Conservation (phyloP, 2,113 vertebrate genomes). For the Myxocyprinus asiaticus region DNA sequence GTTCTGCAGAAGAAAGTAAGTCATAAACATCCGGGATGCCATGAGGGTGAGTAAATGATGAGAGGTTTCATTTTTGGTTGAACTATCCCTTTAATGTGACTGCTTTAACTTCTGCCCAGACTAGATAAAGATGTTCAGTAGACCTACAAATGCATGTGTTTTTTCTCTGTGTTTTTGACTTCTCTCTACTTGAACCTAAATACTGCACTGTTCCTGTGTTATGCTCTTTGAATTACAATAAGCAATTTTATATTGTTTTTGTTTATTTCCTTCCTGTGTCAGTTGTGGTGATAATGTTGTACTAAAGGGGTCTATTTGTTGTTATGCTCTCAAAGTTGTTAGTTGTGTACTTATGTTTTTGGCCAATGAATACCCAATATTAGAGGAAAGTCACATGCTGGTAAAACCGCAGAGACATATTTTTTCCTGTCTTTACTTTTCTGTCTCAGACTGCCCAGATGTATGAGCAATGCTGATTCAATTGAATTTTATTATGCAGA, state of each 20-base stretch:
- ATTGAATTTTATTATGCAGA: conserved; percentile 37
- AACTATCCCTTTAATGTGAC: not conserved
- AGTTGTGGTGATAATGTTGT: conserved; percentile 25
- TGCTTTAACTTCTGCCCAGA: conserved; percentile 4
- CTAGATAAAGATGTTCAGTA: not conserved
- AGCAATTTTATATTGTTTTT: conserved; percentile 31
- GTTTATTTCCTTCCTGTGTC: conserved; percentile 32
- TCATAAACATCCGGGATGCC: no score
- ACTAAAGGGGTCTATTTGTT: conserved; percentile 19
- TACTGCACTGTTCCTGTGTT: conserved; percentile 61
- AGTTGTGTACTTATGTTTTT: no score
- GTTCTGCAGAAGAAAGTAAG: no score
- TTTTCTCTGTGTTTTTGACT: conserved; percentile 38
- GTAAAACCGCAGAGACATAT: no score
- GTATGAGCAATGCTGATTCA: not conserved
- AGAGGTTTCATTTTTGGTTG: no score
- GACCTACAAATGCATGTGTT: conserved; percentile 31
- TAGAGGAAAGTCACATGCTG: no score
- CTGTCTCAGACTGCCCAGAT: no score
- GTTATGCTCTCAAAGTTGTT: conserved; percentile 20
- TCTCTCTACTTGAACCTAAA: conserved; percentile 61
- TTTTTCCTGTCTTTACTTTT: no score
- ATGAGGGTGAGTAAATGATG: no score
- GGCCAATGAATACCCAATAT: no score
- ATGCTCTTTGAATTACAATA: conserved; percentile 60